phyloP scores from a whole-genome alignment of 2,888 invertebrate genomes.

The Lordiphosa fenestrarum region DNA sequence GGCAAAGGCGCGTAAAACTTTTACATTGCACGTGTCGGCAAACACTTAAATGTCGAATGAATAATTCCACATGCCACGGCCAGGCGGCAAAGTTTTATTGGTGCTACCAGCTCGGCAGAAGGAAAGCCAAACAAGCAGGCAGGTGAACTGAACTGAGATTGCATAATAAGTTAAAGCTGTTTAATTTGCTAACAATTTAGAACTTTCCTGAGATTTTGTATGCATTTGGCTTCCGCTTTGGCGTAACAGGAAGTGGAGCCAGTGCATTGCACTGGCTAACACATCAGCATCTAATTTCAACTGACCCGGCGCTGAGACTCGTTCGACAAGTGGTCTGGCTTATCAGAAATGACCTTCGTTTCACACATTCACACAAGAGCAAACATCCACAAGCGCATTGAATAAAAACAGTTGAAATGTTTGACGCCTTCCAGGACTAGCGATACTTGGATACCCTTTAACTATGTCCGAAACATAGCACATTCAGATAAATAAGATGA shows the following conservation, averaged over 20 bases:
- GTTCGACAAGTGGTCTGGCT: constrained; percentile 27
- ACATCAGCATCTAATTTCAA: constrained; percentile 9
- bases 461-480: no score
- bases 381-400: constrained; percentile 16
- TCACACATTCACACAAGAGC: constrained; percentile 19
- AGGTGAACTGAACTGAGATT: constrained; percentile 30
- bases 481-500: no score
- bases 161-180: constrained; percentile 34
- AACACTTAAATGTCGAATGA: constrained; percentile 71
- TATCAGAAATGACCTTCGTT: constrained; percentile 70
- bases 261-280: constrained; percentile 48
- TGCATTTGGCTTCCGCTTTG: constrained; percentile 16
- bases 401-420: constrained; percentile 18
- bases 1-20: constrained; percentile 54
- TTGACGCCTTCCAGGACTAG: background rate
- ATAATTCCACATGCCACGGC: constrained; percentile 63
- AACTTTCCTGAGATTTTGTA: constrained; percentile 10
- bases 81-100: constrained; percentile 52
- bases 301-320: constrained; percentile 8
- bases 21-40: constrained; percentile 61
- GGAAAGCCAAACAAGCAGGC: constrained; percentile 15
- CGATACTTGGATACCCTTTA: constrained; percentile 11
- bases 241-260: constrained; percentile 46
- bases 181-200: constrained; percentile 28
- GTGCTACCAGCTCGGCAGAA: constrained; percentile 20